Conservation (phyloP, 2,888 invertebrate genomes). For the Tigriopus californicus region DNA sequence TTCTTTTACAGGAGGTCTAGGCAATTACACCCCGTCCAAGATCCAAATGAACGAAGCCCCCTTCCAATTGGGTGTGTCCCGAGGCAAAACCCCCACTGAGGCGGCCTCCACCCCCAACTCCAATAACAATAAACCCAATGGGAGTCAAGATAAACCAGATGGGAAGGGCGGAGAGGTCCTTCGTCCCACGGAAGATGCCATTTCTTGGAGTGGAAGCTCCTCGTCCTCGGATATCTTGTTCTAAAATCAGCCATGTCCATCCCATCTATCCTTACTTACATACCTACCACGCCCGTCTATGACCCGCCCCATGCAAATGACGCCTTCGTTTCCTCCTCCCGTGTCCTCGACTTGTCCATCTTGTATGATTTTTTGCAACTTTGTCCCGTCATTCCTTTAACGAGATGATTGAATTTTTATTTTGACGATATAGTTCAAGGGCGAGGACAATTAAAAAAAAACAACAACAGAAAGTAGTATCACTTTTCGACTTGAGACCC, state of each 20-base stretch:
- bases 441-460: no score
- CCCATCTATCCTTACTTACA: no score
- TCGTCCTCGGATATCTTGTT: constrained; percentile 15
- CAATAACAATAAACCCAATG: background rate
- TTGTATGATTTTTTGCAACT: no score
- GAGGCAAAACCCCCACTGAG: constrained; percentile 29
- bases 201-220: constrained; percentile 15
- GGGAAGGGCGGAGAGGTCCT: background rate
- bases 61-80: constrained; percentile 61
- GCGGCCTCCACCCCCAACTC: constrained; percentile 18
- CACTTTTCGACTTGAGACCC: no score
- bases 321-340: no score
- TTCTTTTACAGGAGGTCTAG: constrained; percentile 31
- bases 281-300: no score
- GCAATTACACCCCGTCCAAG: constrained; percentile 67
- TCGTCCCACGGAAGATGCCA: constrained; percentile 10
- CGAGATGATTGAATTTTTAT: no score
- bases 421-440: no score
- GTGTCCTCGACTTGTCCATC: no score
- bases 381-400: no score
- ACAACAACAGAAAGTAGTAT: no score
- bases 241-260: background rate
- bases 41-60: constrained; percentile 37
- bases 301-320: no score
- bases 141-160: background rate